Conservation (phyloP, 1,140 invertebrate species). For the Cyphomyrmex costatus region DNA sequence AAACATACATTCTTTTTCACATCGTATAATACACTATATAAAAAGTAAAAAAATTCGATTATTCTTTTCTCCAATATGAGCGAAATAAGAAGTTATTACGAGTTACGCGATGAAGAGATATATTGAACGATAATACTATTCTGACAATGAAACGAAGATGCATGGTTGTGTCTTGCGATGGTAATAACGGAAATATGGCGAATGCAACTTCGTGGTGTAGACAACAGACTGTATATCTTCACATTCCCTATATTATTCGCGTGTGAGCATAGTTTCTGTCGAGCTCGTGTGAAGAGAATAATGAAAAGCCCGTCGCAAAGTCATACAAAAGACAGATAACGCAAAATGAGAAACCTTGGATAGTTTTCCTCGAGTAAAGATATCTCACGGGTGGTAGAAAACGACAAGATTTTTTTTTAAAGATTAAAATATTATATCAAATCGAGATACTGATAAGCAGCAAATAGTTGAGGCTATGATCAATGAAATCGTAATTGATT, state of each 20-base stretch:
- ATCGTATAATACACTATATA: neutral
- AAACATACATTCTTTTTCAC: neutral
- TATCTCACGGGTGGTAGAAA: neutral
- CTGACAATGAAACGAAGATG: neutral
- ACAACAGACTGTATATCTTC: neutral
- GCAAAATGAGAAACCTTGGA: neutral
- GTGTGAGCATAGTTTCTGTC: constrained; percentile 4
- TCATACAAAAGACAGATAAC: constrained; percentile 39
- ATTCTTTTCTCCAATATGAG: neutral
- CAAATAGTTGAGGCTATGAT: neutral
- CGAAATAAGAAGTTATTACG: neutral
- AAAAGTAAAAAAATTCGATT: neutral
- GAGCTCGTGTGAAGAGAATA: constrained; percentile 28
- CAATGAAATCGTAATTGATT: neutral
- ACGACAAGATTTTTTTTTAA: neutral
- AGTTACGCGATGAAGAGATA: neutral
- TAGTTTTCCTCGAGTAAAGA: neutral
- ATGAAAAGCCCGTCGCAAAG: constrained; percentile 22
- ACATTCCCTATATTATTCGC: constrained; percentile 39
- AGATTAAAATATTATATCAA: neutral
- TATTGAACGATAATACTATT: neutral
- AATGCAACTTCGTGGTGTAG: neutral
- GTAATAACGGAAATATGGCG: constrained; percentile 24
- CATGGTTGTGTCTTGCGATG: neutral
- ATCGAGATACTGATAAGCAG: neutral